Conservation (phyloP, 2,888 invertebrate species). For the Eumerus sabulonum region DNA sequence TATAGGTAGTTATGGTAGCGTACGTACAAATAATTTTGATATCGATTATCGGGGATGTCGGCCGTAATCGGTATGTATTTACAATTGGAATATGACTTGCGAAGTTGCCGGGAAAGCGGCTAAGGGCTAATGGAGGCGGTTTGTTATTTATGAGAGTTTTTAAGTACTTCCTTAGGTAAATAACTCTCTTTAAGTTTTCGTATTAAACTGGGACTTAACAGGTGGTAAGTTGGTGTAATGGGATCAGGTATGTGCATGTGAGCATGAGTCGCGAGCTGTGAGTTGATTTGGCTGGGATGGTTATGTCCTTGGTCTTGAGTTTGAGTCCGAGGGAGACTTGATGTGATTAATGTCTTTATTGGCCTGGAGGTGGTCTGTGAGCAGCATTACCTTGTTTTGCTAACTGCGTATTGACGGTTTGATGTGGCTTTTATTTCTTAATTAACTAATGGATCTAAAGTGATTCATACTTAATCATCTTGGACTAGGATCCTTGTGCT, state of each 20-base stretch:
- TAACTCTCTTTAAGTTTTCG: constrained; percentile 15
- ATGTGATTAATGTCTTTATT: too few species aligned
- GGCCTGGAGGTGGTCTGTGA: too few species aligned
- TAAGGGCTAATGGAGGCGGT: constrained; percentile 19
- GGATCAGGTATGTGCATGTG: constrained; percentile 1
- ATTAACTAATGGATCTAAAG: too few species aligned
- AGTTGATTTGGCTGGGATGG: too few species aligned
- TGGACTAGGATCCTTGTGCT: too few species aligned
- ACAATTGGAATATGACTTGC: constrained; percentile 19
- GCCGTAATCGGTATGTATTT: constrained; percentile 8
- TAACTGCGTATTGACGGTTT: too few species aligned
- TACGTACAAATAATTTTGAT: constrained; percentile 59
- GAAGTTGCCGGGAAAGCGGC: constrained; percentile 6
- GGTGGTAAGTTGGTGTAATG: constrained; percentile 7
- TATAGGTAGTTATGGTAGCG: constrained; percentile 67
- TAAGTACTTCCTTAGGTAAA: constrained; percentile 31
- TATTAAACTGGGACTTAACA: constrained; percentile 2
- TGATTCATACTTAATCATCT: too few species aligned
- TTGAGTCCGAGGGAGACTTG: not conserved
- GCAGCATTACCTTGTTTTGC: too few species aligned
- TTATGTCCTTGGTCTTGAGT: not conserved
- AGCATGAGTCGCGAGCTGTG: too few species aligned
- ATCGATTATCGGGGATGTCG: constrained; percentile 61
- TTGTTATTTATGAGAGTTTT: constrained; percentile 52
- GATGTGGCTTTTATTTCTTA: too few species aligned